Conservation (phyloP, 2,113 vertebrate species). For the Barbus barbus region DNA sequence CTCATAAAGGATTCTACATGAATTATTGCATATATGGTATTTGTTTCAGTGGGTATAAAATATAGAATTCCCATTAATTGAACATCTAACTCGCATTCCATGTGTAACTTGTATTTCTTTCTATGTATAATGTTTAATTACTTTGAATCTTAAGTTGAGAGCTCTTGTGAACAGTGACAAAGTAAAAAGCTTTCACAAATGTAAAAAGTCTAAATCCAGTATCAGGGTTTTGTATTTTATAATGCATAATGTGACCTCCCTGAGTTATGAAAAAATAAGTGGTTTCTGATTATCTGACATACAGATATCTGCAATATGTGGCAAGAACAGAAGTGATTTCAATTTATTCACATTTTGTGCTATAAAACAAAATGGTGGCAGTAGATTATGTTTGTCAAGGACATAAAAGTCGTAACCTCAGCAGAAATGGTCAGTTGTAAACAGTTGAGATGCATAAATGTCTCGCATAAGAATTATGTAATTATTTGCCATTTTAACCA, state of each 20-base stretch:
- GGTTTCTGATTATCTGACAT: background rate
- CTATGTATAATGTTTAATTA: background rate
- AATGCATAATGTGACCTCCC: background rate
- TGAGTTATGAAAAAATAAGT: background rate
- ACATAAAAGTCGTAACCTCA: background rate
- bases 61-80: background rate
- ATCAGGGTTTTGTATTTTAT: background rate
- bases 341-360: background rate
- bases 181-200: slow-evolving; percentile 10
- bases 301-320: background rate
- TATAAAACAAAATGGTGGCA: background rate
- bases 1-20: background rate
- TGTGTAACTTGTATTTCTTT: no score
- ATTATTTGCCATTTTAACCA: background rate
- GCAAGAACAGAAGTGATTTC: background rate
- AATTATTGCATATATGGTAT: background rate
- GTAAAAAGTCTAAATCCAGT: background rate
- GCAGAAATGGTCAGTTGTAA: background rate
- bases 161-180: background rate
- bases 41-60: slow-evolving; percentile 14
- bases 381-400: background rate
- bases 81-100: slow-evolving; percentile 1
- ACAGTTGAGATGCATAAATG: background rate
- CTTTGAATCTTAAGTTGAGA: background rate
- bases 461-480: background rate